Conservation (phyloP, 2,888 invertebrate species). For the Melipona beecheii region DNA sequence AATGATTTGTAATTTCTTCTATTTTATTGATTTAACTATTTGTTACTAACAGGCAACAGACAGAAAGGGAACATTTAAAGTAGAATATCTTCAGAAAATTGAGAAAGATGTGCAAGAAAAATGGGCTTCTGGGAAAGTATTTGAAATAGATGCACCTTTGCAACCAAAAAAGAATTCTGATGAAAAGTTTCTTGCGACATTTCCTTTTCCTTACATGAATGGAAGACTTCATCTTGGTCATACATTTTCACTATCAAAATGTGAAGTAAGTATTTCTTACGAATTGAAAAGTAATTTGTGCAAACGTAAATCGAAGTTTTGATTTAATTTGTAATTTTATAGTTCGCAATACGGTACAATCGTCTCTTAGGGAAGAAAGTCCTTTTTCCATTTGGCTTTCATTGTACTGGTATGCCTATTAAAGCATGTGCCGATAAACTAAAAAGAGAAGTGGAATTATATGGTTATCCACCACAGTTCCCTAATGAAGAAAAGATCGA, state of each 20-base stretch:
- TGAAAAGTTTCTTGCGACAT: constrained; percentile 96
- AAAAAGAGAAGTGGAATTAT: constrained; percentile 95
- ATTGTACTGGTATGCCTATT: constrained; percentile 99
- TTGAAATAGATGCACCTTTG: constrained; percentile 92
- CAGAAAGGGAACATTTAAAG: constrained; percentile 98
- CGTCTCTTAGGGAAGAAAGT: constrained; percentile 96
- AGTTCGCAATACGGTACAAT: constrained; percentile 96
- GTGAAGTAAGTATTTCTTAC: constrained; percentile 89
- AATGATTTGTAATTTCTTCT: too few relatives aligned
- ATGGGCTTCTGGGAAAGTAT: constrained; percentile 93
- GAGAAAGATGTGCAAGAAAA: constrained; percentile 93
- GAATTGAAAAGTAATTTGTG: neutral
- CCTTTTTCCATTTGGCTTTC: constrained; percentile 98
- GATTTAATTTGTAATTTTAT: constrained; percentile 23
- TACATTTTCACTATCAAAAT: constrained; percentile 98
- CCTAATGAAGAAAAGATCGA: constrained; percentile 86
- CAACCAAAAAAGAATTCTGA: constrained; percentile 85
- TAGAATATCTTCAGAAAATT: constrained; percentile 95
- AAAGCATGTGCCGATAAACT: constrained; percentile 99
- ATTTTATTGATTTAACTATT: neutral
- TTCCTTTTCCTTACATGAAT: constrained; percentile 99
- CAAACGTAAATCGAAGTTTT: neutral
- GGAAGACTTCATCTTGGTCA: constrained; percentile 98
- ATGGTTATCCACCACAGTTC: constrained; percentile 96
- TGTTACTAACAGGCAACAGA: constrained; percentile 82